Conservation (phyloP, 1,140 invertebrate species). For the Camponotus floridanus region DNA sequence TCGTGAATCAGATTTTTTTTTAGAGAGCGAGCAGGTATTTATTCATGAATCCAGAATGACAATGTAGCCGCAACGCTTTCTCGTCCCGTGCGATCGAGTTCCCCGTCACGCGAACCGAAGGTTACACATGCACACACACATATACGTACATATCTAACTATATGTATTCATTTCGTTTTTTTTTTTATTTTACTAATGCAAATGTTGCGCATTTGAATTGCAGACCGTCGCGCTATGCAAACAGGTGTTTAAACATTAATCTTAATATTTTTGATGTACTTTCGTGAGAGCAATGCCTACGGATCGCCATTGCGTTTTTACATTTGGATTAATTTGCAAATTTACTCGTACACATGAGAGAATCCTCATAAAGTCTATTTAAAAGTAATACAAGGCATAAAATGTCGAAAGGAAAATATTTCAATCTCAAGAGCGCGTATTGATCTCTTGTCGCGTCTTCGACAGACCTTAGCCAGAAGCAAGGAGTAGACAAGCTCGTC, state of each 20-base stretch:
- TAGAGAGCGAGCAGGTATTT: constrained; percentile 62
- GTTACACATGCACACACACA: neutral
- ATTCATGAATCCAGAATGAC: constrained; percentile 76
- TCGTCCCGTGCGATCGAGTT: constrained; percentile 62
- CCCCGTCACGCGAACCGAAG: constrained; percentile 30
- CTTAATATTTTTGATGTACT: constrained; percentile 44
- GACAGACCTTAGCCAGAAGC: constrained; percentile 33
- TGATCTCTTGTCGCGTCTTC: neutral
- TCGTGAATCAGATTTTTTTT: constrained; percentile 26
- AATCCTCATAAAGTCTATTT: neutral
- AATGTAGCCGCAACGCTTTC: constrained; percentile 60
- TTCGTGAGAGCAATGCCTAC: neutral
- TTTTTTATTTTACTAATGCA: constrained; percentile 50
- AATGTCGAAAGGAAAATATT: neutral
- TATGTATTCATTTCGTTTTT: neutral
- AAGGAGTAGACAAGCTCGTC: constrained; percentile 44
- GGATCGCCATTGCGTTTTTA: neutral
- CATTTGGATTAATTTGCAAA: neutral
- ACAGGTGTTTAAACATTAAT: constrained; percentile 56
- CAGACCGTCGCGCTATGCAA: constrained; percentile 52
- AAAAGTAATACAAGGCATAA: constrained; percentile 16
- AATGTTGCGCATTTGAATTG: constrained; percentile 68
- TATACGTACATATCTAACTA: constrained; percentile 6
- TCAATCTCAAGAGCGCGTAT: constrained; percentile 48
- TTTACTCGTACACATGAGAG: neutral